A percentile compares a stretch with the other conserved stretches of the same genome.
Evolutionary conservation across 2,797 vertebrate species (phyloP).

Genomic region (Pantherophis alleghaniensis): DNA sequence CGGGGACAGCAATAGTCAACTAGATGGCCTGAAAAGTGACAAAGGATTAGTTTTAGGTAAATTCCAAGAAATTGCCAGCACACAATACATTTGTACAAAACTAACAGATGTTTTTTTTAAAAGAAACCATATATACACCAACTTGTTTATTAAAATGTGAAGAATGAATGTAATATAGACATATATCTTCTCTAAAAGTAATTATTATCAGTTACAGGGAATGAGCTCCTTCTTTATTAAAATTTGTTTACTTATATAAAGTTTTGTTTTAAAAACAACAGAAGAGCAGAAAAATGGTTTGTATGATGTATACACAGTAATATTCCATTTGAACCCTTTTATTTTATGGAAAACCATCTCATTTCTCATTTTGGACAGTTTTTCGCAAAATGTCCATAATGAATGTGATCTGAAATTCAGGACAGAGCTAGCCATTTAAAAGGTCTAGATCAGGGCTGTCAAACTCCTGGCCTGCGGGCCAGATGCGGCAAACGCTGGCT

Average conservation of each 20-base stretch:
- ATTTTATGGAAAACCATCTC: background rate
- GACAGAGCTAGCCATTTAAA: background rate
- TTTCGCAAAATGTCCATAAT: background rate
- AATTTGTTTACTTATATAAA: background rate
- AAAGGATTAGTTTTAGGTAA: background rate
- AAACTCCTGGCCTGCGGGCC: no score
- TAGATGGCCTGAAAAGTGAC: background rate
- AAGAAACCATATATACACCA: background rate
- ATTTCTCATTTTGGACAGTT: background rate
- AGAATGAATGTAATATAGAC: background rate
- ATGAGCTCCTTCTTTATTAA: background rate
- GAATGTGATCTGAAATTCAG: background rate
- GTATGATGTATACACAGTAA: background rate
- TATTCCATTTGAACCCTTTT: background rate
- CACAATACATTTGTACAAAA: background rate
- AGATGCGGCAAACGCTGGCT: no score
- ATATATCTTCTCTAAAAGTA: background rate
- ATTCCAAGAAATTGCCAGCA: background rate
- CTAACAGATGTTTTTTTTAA: background rate
- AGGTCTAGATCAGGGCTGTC: background rate
- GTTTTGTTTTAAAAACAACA: background rate
- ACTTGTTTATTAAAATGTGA: background rate
- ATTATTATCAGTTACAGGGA: background rate
- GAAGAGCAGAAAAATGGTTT: background rate
- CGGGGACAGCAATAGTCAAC: background rate